phyloP scores from a whole-genome alignment of 2,888 invertebrate species.

The Sesia bembeciformis region DNA sequence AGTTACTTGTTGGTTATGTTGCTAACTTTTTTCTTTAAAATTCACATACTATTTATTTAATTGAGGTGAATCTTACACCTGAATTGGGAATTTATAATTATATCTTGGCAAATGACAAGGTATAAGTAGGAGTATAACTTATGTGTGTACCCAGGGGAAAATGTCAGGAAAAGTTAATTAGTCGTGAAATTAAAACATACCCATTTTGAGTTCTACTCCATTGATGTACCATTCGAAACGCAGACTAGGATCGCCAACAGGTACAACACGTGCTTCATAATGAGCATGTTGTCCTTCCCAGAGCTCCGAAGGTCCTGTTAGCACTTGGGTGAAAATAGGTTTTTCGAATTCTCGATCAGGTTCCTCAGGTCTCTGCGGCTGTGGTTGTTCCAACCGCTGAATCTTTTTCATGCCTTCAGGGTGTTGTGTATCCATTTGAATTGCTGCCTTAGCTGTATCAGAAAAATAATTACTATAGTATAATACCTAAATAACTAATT shows the following conservation, averaged over 20 bases:
- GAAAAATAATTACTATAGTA: background rate
- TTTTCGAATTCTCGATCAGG: slow-evolving; percentile 90
- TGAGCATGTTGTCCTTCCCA: slow-evolving; percentile 94
- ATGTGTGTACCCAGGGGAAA: too few species aligned
- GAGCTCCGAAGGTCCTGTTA: slow-evolving; percentile 90
- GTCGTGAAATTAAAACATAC: slow-evolving; percentile 49
- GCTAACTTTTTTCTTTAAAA: too few species aligned
- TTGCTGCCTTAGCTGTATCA: slow-evolving; percentile 83
- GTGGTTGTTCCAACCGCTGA: slow-evolving; percentile 86
- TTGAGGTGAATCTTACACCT: too few species aligned
- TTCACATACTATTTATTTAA: too few species aligned
- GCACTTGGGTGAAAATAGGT: slow-evolving; percentile 91
- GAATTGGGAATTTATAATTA: too few species aligned
- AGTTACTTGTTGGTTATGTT: too few species aligned
- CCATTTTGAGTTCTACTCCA: slow-evolving; percentile 93
- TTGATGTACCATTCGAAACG: slow-evolving; percentile 97
- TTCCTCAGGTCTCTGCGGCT: slow-evolving; percentile 80
- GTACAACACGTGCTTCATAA: slow-evolving; percentile 93
- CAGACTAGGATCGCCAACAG: slow-evolving; percentile 93
- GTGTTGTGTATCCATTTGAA: slow-evolving; percentile 92
- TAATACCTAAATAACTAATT: too few species aligned
- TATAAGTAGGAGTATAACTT: too few species aligned
- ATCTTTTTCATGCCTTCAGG: slow-evolving; percentile 95
- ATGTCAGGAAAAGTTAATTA: too few species aligned
- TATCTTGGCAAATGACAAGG: too few species aligned